Conservation (phyloP, 2,888 invertebrate species). For the Coelogynopora nodosa region DNA sequence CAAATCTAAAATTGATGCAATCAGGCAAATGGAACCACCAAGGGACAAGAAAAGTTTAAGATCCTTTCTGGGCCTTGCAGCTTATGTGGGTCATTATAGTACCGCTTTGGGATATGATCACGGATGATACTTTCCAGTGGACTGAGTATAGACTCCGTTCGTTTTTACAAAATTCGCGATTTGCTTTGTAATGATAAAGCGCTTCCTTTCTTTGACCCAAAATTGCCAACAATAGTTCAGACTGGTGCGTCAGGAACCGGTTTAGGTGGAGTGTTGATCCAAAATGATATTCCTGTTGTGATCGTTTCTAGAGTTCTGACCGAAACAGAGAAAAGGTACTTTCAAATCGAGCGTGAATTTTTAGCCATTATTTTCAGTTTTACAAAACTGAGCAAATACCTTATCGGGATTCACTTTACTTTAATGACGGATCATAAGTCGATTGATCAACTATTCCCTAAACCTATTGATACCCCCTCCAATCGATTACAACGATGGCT, state of each 20-base stretch:
- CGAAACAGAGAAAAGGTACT: background rate
- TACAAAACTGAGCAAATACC: slow-evolving; percentile 6
- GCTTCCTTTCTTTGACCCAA: background rate
- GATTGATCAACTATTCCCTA: background rate
- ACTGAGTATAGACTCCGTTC: background rate
- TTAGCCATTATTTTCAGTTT: background rate
- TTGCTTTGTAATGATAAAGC: background rate
- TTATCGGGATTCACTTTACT: background rate
- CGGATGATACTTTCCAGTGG: background rate
- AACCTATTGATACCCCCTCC: slow-evolving; percentile 9
- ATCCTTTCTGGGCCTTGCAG: background rate
- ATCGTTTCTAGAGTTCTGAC: background rate
- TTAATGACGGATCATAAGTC: slow-evolving; percentile 3
- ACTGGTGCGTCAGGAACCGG: background rate
- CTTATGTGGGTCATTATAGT: background rate
- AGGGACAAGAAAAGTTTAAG: background rate
- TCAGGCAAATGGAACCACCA: background rate
- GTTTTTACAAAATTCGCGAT: background rate
- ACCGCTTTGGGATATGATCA: background rate
- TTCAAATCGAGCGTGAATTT: slow-evolving; percentile 14
- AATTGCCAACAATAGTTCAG: background rate
- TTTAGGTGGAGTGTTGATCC: background rate
- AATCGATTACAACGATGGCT: slow-evolving; percentile 8
- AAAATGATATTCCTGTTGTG: background rate
- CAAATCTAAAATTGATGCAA: background rate